Percentiles rank a stretch among this genome's conserved stretches.
Evolutionary conservation across 2,797 vertebrate species (phyloP).

Genomic region (Poecilia wingei): DNA sequence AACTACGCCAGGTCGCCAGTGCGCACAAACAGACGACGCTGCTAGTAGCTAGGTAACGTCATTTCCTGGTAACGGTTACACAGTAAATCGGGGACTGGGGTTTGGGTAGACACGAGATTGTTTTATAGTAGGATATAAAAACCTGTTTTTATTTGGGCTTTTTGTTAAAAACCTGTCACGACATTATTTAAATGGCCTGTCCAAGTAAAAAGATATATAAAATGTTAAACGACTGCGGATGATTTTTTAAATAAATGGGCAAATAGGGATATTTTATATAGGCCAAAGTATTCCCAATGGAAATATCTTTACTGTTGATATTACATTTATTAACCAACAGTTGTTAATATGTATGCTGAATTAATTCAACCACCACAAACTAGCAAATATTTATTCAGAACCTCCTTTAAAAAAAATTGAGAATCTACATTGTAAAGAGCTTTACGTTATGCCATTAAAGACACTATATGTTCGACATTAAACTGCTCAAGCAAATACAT

Average conservation of each 20-base stretch:
- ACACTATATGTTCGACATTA: not conserved
- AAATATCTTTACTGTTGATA: too few species aligned
- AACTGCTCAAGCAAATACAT: not conserved
- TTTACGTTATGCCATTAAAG: not conserved
- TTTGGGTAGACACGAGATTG: not conserved
- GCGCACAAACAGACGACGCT: not conserved
- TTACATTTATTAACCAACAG: too few species aligned
- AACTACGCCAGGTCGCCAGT: not conserved
- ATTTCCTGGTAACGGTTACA: constrained; percentile 72
- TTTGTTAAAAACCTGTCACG: not conserved
- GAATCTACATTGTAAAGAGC: too few species aligned
- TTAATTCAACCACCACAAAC: not conserved
- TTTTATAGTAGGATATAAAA: not conserved
- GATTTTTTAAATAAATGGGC: not conserved
- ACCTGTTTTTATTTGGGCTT: not conserved
- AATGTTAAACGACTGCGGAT: not conserved
- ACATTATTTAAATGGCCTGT: not conserved
- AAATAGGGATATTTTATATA: too few species aligned
- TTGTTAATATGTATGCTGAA: too few species aligned
- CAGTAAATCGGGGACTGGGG: not conserved
- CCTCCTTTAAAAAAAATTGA: not conserved
- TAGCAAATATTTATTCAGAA: not conserved
- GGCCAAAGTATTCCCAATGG: too few species aligned
- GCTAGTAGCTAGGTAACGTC: constrained; percentile 71
- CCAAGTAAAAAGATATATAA: not conserved